Evolutionary conservation across 2,113 vertebrate species (phyloP).

Genomic region (Corythornis vintsioides): DNA sequence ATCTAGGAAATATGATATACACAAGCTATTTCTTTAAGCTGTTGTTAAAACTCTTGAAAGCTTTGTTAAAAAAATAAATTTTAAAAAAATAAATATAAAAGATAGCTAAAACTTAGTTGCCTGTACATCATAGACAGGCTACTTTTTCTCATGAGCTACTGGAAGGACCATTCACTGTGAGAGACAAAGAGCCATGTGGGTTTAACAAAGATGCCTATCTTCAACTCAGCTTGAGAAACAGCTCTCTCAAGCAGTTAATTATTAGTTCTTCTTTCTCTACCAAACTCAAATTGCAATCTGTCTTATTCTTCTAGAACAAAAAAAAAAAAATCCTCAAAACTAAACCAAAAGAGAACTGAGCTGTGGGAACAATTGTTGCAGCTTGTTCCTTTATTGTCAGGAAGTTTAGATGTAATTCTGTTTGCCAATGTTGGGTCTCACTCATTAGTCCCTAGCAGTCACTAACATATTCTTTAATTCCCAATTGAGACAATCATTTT

Average conservation of each 20-base stretch:
- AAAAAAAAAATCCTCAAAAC: not conserved
- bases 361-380: not conserved
- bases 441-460: not conserved
- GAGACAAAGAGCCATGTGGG: not conserved
- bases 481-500: not conserved
- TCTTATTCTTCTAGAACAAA: conserved; percentile 2
- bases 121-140: not conserved
- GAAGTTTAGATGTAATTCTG: conserved; percentile 7
- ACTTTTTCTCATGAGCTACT: not conserved
- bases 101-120: not conserved
- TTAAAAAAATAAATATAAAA: not conserved
- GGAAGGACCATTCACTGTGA: not conserved
- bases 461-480: not conserved
- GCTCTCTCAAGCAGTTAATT: conserved; percentile 16
- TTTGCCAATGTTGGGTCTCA: conserved; percentile 23
- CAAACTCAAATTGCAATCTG: conserved; percentile 47
- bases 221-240: conserved; percentile 16
- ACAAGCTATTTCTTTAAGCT: not conserved
- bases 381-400: not conserved
- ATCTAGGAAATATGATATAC: not conserved
- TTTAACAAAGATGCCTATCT: conserved; percentile 35
- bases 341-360: not conserved
- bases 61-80: not conserved
- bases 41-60: not conserved
- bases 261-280: conserved; percentile 1